Evolutionary conservation across 2,888 invertebrate species (phyloP), one percentile per base, ranked within the genome.

Genomic region (Ophioninae sp.): DNA sequence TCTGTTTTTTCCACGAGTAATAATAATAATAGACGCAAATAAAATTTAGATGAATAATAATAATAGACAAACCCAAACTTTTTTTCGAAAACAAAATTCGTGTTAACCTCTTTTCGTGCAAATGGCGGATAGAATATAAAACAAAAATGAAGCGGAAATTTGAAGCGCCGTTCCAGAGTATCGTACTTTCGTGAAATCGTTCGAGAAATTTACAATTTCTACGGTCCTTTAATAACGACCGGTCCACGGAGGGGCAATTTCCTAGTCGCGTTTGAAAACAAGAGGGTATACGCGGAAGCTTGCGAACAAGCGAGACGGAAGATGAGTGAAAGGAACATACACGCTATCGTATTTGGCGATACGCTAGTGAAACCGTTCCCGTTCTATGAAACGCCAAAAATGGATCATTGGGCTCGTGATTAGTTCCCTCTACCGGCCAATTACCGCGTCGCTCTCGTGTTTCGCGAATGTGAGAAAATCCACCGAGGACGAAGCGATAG

Each of bases 331-430:
- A 58, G 41, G 7, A 22, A 72, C 44, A 69, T 41, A 41, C 37
- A 61, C 7, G 22, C 13, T 67, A 6, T 41, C 30, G 41, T 73
- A 61, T 73, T 73, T 73, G 51, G 39, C 39, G 59, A 39, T 64
- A 67, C 58, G 30, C 30, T n/a, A 69, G 68, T 79, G 69, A 68
- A 71, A 72, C 44, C 37, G 30, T 51, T 44, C 20, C 69, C 65
- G 67, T 75, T 81, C 30, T 79, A n/a, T 72, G 73, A 71, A 83
- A 59, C 39, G 65, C 80, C 84, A 81, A 82, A 87, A 85, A 86
- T 82, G 85, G 86, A 78, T 56, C 72, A 64, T 64, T 22, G 64
- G 44, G 71, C 71, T 30, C 23, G 39, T 51, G 44, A 65, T 79
- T 71, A 59, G 65, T 58, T 30, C 65, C 65, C 59, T 73, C 74